Conservation (phyloP, 1,140 invertebrate genomes). For the Panagrolaimus sp. region DNA sequence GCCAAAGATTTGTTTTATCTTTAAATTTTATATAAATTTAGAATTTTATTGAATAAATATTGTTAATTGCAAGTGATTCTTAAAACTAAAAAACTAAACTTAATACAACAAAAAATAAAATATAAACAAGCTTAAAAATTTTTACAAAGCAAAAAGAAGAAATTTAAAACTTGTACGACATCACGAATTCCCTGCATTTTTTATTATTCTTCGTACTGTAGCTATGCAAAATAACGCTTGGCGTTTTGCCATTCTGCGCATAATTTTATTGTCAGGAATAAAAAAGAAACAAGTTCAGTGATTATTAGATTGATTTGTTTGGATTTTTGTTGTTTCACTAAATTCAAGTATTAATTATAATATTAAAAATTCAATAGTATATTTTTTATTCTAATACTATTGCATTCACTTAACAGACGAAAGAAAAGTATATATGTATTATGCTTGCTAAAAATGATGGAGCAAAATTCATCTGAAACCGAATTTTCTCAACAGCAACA, state of each 20-base stretch:
- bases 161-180: not conserved
- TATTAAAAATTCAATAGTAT: not conserved
- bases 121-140: not conserved
- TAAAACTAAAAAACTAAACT: not conserved
- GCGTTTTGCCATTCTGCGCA: not conserved
- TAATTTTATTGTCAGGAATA: no score
- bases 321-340: not conserved
- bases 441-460: not conserved
- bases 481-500: no score
- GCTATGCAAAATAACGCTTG: not conserved
- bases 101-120: not conserved
- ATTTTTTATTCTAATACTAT: not conserved
- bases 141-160: not conserved
- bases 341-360: no score
- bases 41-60: no score
- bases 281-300: not conserved
- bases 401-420: not conserved
- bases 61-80: no score
- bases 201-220: not conserved
- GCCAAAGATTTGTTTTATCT: no score
- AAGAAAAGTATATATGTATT: not conserved
- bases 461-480: not conserved
- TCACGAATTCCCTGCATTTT: conserved; percentile 6
- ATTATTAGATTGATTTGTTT: not conserved
- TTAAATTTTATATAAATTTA: no score